Evolutionary conservation across 1,140 invertebrate genomes (phyloP), one percentile per base, ranked within the genome.

Genomic region (Drosophila sulfurigaster): DNA sequence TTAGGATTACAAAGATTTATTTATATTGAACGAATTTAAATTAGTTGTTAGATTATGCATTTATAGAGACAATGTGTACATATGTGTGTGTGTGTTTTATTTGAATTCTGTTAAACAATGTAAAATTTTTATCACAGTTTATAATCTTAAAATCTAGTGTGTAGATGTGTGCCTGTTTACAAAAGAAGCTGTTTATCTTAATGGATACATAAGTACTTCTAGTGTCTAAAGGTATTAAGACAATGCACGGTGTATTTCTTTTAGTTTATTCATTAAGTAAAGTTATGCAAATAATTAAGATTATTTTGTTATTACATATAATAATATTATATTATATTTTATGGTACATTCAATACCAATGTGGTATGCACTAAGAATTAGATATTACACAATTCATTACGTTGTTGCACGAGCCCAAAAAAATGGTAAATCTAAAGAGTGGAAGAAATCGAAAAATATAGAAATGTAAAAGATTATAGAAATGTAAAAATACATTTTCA

Each of bases 121-220:
- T 78, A 85, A 89, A 89, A 85, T 88, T 88, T 25, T 69, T 89
- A 89, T 89, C 85, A 89, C 85, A 89, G 85, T 69, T 88, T 89
- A 85, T 72, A 90, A 87, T 76, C 85, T 89, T 89, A 89, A 25
- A 68, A 52, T 25, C 68, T 82, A 88, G 57, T 15, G 35, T 74
- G 81, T 74, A 65, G 52, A 48, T 65, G 48, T 65, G 48, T 66
- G 54, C 60, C 38, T 48, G 64, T 54, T 54, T 67, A 65, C 45
- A 75, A 60, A 75, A 71, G 57, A 65, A 72, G 49, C 45, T 57
- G 56, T 25, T 25, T 25, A 25, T 38, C 41, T 54, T 70, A 60
- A 30, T 25, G 16, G 32, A 41, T 67, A 4, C 3, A 25, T 25
- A 25, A 25, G 20, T 25, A 73, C n/a, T 52, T 66, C 56, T 41